Conservation (phyloP, 2,888 invertebrate species). For the Hypercompe scribonia region DNA sequence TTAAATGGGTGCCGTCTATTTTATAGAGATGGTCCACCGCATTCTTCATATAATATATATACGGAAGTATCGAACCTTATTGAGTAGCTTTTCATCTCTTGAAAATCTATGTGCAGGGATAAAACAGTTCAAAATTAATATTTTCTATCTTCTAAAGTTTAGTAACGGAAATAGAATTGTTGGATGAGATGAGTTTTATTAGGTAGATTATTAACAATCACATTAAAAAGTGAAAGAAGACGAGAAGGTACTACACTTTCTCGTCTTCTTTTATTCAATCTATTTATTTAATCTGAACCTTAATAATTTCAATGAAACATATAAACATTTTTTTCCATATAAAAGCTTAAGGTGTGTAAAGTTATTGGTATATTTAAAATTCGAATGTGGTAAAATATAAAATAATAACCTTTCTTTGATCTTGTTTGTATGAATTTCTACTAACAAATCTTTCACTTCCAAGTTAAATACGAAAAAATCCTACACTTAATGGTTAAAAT, state of each 20-base stretch:
- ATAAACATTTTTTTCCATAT: too few relatives aligned
- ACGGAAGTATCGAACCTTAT: slow-evolving; percentile 3
- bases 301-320: too few relatives aligned
- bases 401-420: neutral
- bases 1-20: slow-evolving; percentile 58
- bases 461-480: neutral
- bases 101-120: neutral
- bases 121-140: neutral
- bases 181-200: neutral
- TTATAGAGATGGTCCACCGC: slow-evolving; percentile 36
- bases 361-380: too few relatives aligned
- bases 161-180: neutral
- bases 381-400: neutral
- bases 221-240: neutral
- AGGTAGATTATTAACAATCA: neutral
- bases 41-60: slow-evolving; percentile 44
- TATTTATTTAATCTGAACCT: too few relatives aligned
- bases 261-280: too few relatives aligned
- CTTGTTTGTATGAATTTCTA: neutral
- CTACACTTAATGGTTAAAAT: slow-evolving; percentile 1
- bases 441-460: neutral
- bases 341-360: too few relatives aligned
- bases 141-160: neutral
- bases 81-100: neutral
- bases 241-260: too few relatives aligned